phyloP scores from a whole-genome alignment of 1,140 invertebrate genomes.

The Drosophila prosaltans region DNA sequence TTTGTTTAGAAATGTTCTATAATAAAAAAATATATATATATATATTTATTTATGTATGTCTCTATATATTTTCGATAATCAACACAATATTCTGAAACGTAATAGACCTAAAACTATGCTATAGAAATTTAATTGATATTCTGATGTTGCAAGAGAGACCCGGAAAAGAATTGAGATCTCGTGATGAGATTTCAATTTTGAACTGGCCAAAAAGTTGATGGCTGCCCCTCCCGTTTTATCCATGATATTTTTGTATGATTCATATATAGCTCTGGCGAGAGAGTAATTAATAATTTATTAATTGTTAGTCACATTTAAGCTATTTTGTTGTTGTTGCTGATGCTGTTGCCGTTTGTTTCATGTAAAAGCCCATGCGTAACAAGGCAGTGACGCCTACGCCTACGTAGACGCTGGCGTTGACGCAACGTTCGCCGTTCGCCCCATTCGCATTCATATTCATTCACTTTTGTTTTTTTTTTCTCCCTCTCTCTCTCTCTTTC shows the following conservation, averaged over 20 bases:
- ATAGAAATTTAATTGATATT: not conserved
- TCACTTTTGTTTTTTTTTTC: slow-evolving; percentile 58
- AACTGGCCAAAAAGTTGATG: not conserved
- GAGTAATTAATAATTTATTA: slow-evolving; percentile 69
- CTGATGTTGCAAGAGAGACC: too few species aligned
- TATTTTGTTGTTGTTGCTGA: slow-evolving; percentile 34
- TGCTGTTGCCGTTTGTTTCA: slow-evolving; percentile 16
- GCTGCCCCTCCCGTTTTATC: not conserved
- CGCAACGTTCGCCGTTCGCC: slow-evolving; percentile 38
- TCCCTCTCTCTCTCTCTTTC: not conserved
- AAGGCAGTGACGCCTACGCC: slow-evolving; percentile 29
- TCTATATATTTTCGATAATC: too few species aligned
- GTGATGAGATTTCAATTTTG: slow-evolving; percentile 17
- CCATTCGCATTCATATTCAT: slow-evolving; percentile 61
- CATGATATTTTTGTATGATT: slow-evolving; percentile 26
- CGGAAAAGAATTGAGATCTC: not conserved
- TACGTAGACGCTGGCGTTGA: slow-evolving; percentile 18
- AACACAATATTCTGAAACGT: too few species aligned
- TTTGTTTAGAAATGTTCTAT: too few species aligned
- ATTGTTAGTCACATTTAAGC: slow-evolving; percentile 73
- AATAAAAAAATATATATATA: too few species aligned
- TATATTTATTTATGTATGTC: too few species aligned
- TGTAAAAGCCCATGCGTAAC: slow-evolving; percentile 42
- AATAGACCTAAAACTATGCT: slow-evolving; percentile 3
- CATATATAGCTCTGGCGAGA: slow-evolving; percentile 19